phyloP scores from a whole-genome alignment of 2,113 vertebrate genomes.

The Lathamus discolor region DNA sequence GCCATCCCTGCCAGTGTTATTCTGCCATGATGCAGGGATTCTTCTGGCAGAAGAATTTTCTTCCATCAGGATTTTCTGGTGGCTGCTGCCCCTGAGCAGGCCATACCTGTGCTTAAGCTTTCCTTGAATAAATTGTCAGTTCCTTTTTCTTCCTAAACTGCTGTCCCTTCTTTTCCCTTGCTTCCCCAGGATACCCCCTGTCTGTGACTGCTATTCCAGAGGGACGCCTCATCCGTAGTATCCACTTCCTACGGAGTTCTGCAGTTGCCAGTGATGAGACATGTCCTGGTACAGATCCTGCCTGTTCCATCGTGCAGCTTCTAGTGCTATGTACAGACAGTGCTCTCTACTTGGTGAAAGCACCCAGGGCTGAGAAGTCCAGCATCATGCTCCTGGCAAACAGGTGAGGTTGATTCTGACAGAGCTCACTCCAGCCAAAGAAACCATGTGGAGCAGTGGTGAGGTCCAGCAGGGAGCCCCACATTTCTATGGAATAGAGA shows the following conservation, averaged over 20 bases:
- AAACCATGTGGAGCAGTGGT: neutral
- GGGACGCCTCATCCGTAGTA: slow-evolving; percentile 62
- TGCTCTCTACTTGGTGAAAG: slow-evolving; percentile 73
- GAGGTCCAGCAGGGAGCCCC: neutral
- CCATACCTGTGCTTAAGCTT: neutral
- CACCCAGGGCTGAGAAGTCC: slow-evolving; percentile 8
- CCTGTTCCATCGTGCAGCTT: slow-evolving; percentile 59
- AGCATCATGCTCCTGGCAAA: slow-evolving; percentile 55
- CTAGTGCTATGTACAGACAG: slow-evolving; percentile 78
- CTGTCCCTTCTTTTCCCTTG: neutral
- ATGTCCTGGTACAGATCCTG: neutral
- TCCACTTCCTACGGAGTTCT: slow-evolving; percentile 76
- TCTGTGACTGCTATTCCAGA: slow-evolving; percentile 71
- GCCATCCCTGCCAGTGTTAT: neutral
- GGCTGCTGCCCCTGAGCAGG: neutral
- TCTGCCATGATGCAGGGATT: neutral
- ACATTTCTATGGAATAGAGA: neutral
- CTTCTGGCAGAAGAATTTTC: neutral
- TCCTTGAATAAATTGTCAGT: neutral
- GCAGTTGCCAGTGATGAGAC: neutral
- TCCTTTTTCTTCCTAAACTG: neutral
- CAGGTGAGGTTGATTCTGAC: slow-evolving; percentile 69
- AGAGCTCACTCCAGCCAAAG: neutral
- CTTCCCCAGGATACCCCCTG: slow-evolving; percentile 76
- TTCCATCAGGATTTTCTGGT: neutral